These are phyloP conservation scores for Halcyon badia DNA, from an alignment of 2,797 vertebrate species.

Conservation along the genomic window DNA sequence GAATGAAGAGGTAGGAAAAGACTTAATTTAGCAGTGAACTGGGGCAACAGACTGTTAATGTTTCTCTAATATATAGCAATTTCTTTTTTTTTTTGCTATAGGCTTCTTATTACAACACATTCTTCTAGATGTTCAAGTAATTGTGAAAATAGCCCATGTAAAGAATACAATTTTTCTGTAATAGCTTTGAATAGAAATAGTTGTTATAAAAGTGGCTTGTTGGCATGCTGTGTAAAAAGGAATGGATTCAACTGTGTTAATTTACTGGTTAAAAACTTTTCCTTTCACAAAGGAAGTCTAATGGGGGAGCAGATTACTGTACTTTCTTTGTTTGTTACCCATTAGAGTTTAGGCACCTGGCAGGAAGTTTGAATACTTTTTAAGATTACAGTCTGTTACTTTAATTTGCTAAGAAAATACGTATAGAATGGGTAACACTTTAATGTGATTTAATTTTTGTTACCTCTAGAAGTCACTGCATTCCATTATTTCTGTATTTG, in stretches of 20 bases:
- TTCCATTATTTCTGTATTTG: neutral
- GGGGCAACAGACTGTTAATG: neutral
- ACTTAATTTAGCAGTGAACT: neutral
- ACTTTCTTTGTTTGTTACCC: slow-evolving; percentile 66
- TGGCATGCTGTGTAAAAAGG: neutral
- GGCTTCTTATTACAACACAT: neutral
- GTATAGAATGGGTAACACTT: neutral
- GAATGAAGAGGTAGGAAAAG: neutral
- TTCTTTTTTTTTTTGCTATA: neutral
- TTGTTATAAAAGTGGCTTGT: neutral
- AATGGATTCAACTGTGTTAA: slow-evolving; percentile 18
- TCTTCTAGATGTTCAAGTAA: neutral
- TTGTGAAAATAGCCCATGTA: neutral
- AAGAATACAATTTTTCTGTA: neutral
- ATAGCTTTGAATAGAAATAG: neutral
- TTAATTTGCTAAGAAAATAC: slow-evolving; percentile 33
- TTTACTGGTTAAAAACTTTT: slow-evolving; percentile 65
- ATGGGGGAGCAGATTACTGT: slow-evolving; percentile 50
- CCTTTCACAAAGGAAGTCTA: slow-evolving; percentile 70
- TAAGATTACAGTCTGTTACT: neutral
- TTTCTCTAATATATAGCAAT: neutral
- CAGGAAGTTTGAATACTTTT: slow-evolving; percentile 53
- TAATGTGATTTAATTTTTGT: neutral
- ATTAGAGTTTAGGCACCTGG: slow-evolving; percentile 58
- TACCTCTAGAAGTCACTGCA: neutral